phyloP scores from a whole-genome alignment of 2,113 vertebrate species.

The Pachycephala philippinensis region DNA sequence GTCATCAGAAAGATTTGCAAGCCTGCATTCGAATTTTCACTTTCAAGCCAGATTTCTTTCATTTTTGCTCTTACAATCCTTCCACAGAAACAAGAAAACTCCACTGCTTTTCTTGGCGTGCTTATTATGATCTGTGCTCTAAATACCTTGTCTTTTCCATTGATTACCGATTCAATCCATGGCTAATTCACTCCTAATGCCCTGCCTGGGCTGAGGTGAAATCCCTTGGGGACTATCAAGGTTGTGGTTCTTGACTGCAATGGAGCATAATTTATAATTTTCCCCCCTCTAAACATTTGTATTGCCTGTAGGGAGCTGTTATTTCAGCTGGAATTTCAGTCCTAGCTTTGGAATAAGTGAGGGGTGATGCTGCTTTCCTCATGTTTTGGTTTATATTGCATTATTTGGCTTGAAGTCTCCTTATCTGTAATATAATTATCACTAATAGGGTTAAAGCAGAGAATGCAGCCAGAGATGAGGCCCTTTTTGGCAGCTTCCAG shows the following conservation, averaged over 20 bases:
- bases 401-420: not conserved
- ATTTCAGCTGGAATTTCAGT: not conserved
- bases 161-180: not conserved
- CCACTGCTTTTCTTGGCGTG: not conserved
- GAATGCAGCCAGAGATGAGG: not conserved
- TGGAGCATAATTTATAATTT: not conserved
- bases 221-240: not conserved
- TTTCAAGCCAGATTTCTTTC: not conserved
- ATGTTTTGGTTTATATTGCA: not conserved
- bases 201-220: not conserved
- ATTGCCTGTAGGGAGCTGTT: not conserved
- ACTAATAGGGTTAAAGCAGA: not conserved
- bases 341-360: not conserved
- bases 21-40: not conserved
- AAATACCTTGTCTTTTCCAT: not conserved
- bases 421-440: not conserved
- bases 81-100: not conserved
- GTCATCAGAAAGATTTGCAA: not conserved
- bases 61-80: not conserved
- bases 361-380: not conserved
- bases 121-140: not conserved
- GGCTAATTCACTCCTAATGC: not conserved
- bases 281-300: not conserved
- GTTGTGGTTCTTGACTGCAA: not conserved
- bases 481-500: not conserved